Base-by-base conservation (phyloP, 2,113 vertebrate species). In the Datnioides undecimradiatus region DNA sequence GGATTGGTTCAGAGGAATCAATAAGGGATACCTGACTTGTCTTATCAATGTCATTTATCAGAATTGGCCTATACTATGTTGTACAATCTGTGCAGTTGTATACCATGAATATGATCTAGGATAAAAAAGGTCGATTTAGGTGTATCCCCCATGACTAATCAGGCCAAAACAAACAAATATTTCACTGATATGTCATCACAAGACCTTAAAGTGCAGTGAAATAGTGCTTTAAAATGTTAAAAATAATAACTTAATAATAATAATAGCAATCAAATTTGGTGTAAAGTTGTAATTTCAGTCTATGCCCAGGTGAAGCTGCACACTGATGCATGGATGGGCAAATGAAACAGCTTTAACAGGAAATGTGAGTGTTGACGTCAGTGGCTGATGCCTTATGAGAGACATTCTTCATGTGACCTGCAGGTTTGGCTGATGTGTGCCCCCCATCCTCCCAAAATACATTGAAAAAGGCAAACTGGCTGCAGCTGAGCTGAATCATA, bases 371-470 rank as follows among this genome's bases (percentile, higher is more conserved):
- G 54, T 55, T 54, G 58, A 72, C 54, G 27, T 78, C 45, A 55
- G 73, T 0, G 2, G 34, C 46, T 16, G 34, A 70, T 34, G 12
- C 8, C 43, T 60, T 29, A 62, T 45, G 3, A 21, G 17, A 5
- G 45, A 33, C 19, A 36, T 70, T 67, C 43, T 76, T 87, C 41
- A 67, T 70, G 66, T 23, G n/a, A 82, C 76, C 71, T 27, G 62
- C 49, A 25, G 75, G 13, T 2, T 36, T 5, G 0, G 45, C 13
- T 46, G 27, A n/a, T 48, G 5, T 19, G 16, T n/a, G n/a, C n/a
- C n/a, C n/a, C n/a, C n/a, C n/a, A n/a, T n/a, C n/a, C n/a, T n/a
- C n/a, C n/a, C n/a, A n/a, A n/a, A n/a, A n/a, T n/a, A 25, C 52
- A 16, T 13, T 16, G 52, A 34, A 11, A 36, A 38, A n/a, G 34